A percentile compares a stretch with the other conserved stretches of the same genome.
phyloP scores from a whole-genome alignment of 2,888 invertebrate genomes.

The Limnephilus lunatus region DNA sequence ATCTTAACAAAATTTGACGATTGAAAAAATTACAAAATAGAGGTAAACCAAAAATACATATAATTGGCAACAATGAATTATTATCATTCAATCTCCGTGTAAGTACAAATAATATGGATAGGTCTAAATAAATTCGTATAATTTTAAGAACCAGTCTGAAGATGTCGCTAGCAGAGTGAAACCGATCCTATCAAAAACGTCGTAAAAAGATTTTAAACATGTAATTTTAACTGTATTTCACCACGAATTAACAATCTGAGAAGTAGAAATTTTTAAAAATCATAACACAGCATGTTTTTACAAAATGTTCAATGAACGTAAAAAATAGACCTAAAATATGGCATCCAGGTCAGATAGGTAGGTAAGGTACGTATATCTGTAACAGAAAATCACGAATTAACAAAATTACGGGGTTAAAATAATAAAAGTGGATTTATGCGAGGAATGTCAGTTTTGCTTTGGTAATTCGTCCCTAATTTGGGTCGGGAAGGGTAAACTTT shows the following conservation, averaged over 20 bases:
- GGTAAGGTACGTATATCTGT: background rate
- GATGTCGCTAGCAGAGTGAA: background rate
- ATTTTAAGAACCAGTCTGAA: background rate
- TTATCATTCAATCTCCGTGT: no score
- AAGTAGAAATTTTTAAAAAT: background rate
- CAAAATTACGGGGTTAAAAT: background rate
- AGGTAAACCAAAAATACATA: no score
- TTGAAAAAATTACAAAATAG: no score
- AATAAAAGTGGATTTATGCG: background rate
- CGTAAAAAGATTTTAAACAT: background rate
- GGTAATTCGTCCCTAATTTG: background rate
- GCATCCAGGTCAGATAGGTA: background rate
- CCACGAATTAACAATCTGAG: background rate
- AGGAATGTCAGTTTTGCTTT: background rate
- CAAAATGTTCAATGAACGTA: background rate
- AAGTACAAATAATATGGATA: no score
- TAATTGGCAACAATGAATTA: no score
- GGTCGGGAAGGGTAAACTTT: background rate
- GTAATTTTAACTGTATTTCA: background rate
- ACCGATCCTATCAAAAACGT: background rate
- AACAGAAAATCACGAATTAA: constrained; percentile 2
- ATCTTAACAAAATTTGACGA: no score
- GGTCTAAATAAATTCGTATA: no score
- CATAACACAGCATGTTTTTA: background rate
- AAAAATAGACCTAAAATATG: background rate